phyloP scores from a whole-genome alignment of 1,140 invertebrate genomes.

The Hydropsyche tenuis region DNA sequence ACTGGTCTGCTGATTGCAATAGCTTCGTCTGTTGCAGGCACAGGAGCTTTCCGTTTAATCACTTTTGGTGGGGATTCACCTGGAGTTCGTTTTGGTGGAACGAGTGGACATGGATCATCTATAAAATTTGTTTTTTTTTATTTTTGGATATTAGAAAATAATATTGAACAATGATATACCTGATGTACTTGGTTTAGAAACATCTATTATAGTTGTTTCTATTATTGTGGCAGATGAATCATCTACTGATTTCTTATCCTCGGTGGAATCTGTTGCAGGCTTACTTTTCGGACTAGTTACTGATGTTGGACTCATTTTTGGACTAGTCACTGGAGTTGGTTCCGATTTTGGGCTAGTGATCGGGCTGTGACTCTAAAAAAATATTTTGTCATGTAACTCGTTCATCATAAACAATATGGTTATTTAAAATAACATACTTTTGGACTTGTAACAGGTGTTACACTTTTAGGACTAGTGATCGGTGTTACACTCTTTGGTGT shows the following conservation, averaged over 20 bases:
- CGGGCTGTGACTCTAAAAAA: too few relatives aligned
- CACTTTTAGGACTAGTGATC: slow-evolving; percentile 29
- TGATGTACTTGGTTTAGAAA: slow-evolving; percentile 33
- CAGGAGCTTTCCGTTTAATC: slow-evolving; percentile 59
- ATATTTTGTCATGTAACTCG: slow-evolving; percentile 13
- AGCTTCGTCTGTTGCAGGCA: slow-evolving; percentile 51
- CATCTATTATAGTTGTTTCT: slow-evolving; percentile 27
- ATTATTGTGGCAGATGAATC: slow-evolving; percentile 7
- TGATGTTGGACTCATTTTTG: slow-evolving; percentile 10
- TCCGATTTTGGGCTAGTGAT: slow-evolving; percentile 34
- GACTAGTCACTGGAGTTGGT: slow-evolving; percentile 36
- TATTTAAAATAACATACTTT: slow-evolving; percentile 6
- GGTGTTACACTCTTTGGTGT: slow-evolving; percentile 26
- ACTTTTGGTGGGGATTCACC: slow-evolving; percentile 59
- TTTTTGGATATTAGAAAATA: not conserved
- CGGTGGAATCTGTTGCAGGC: slow-evolving; percentile 2
- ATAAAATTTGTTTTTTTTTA: slow-evolving; percentile 5
- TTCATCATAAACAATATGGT: slow-evolving; percentile 20
- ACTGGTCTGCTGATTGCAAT: slow-evolving; percentile 57
- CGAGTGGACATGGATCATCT: slow-evolving; percentile 54
- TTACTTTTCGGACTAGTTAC: slow-evolving; percentile 31
- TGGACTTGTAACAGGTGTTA: slow-evolving; percentile 31
- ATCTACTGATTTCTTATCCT: slow-evolving; percentile 46
- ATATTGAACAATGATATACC: slow-evolving; percentile 8
- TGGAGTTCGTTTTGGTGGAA: slow-evolving; percentile 52